A percentile compares a stretch with the other conserved stretches of the same genome.
phyloP scores from a whole-genome alignment of 2,113 vertebrate species.

The Atherinomorus stipes region DNA sequence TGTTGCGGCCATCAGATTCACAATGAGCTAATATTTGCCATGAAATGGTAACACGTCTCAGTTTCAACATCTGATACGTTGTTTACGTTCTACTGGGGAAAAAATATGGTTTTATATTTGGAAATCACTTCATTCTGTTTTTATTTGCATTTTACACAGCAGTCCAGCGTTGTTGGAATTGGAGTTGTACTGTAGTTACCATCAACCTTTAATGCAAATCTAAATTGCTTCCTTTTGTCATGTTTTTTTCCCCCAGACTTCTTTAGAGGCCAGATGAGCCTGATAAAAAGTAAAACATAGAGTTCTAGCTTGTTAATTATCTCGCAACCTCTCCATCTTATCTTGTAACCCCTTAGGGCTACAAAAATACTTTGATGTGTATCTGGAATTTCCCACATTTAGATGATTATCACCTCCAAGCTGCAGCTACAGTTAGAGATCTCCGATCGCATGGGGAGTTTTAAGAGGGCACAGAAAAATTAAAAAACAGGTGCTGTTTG shows the following conservation, averaged over 20 bases:
- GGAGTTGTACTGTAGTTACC: no score
- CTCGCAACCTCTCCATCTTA: background rate
- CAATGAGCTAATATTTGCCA: no score
- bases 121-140: no score
- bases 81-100: no score
- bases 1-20: no score
- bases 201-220: no score
- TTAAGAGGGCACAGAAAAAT: background rate
- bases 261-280: background rate
- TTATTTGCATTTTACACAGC: no score
- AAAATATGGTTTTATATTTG: no score
- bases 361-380: slow-evolving; percentile 21
- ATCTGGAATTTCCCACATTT: slow-evolving; percentile 29
- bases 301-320: slow-evolving; percentile 5
- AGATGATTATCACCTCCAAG: slow-evolving; percentile 27
- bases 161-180: no score
- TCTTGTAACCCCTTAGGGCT: slow-evolving; percentile 2
- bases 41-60: no score
- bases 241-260: background rate
- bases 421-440: background rate
- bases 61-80: no score
- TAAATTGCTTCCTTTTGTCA: no score
- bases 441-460: slow-evolving; percentile 12
- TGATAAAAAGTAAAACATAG: background rate
- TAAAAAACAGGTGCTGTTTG: background rate